These are phyloP conservation scores for Patiria pectinifera DNA, from an alignment of 53 echinoderm and acorn worm genomes.

Conservation along the genomic window DNA sequence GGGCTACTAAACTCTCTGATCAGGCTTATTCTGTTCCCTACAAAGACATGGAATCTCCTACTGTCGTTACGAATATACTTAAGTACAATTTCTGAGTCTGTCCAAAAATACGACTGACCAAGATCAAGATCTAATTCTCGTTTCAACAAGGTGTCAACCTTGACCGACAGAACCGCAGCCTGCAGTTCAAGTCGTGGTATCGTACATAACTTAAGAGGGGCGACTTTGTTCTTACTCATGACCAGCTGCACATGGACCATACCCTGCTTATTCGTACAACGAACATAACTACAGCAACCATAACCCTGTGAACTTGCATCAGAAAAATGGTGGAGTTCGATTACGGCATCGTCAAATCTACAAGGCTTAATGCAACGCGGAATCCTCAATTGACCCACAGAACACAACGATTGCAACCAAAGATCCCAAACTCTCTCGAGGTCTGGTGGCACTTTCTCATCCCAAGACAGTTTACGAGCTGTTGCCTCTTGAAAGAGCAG, in stretches of 20 bases:
- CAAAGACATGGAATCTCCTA: too few relatives aligned
- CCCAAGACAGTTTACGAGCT: slow-evolving; percentile 33
- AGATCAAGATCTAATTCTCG: slow-evolving; percentile 54
- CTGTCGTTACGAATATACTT: too few relatives aligned
- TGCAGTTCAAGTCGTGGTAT: slow-evolving; percentile 68
- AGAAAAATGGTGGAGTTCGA: background rate
- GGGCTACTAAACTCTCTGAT: background rate
- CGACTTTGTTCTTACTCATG: slow-evolving; percentile 67
- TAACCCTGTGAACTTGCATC: slow-evolving; percentile 60
- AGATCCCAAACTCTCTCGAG: slow-evolving; percentile 11
- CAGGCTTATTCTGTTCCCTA: too few relatives aligned
- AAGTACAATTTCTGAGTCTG: too few relatives aligned
- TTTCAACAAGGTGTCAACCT: background rate
- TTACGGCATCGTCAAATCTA: slow-evolving; percentile 39
- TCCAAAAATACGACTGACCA: too few relatives aligned
- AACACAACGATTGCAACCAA: slow-evolving; percentile 9
- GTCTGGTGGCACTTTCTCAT: background rate
- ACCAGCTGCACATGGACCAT: slow-evolving; percentile 46
- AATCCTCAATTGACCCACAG: slow-evolving; percentile 33
- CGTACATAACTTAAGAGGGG: slow-evolving; percentile 60
- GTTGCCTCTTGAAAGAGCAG: slow-evolving; percentile 33
- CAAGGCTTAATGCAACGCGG: slow-evolving; percentile 63
- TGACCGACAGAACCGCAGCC: slow-evolving; percentile 61
- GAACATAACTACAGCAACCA: slow-evolving; percentile 63
- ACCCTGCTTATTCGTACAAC: slow-evolving; percentile 34